These are phyloP conservation scores for Callipepla squamata DNA, from an alignment of 2,113 vertebrate genomes.

Conservation along the genomic window DNA sequence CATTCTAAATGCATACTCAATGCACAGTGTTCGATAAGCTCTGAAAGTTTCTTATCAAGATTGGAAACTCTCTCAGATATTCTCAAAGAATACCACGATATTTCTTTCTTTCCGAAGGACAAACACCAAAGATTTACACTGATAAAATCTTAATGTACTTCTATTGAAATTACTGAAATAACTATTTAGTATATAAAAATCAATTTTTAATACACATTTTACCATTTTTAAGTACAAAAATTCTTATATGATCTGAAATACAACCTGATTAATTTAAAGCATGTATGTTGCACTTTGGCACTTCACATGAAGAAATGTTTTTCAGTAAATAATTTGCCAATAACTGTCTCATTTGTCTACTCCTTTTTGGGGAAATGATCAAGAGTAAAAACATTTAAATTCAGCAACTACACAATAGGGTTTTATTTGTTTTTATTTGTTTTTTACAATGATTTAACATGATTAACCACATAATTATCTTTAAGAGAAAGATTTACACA, in stretches of 20 bases:
- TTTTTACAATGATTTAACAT: background rate
- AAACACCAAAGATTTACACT: background rate
- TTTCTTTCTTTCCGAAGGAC: background rate
- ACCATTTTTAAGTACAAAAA: background rate
- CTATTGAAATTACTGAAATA: background rate
- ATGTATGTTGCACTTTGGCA: background rate
- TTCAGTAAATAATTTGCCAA: background rate
- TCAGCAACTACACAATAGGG: background rate
- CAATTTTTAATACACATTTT: fast-evolving
- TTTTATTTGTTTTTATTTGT: background rate
- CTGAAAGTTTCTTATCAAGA: background rate
- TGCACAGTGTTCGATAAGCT: background rate
- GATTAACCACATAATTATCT: background rate
- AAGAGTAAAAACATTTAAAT: background rate
- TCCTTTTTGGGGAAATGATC: background rate
- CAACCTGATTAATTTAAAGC: background rate
- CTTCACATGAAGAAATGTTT: background rate
- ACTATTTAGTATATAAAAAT: background rate
- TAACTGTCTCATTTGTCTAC: background rate
- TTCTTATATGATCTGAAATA: background rate
- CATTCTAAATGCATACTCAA: background rate
- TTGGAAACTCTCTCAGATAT: background rate
- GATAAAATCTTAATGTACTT: background rate
- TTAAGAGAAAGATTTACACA: background rate
- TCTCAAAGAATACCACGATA: background rate